These are phyloP conservation scores for Nipponia nippon DNA, from an alignment of 2,113 vertebrate genomes.

Conservation along the genomic window DNA sequence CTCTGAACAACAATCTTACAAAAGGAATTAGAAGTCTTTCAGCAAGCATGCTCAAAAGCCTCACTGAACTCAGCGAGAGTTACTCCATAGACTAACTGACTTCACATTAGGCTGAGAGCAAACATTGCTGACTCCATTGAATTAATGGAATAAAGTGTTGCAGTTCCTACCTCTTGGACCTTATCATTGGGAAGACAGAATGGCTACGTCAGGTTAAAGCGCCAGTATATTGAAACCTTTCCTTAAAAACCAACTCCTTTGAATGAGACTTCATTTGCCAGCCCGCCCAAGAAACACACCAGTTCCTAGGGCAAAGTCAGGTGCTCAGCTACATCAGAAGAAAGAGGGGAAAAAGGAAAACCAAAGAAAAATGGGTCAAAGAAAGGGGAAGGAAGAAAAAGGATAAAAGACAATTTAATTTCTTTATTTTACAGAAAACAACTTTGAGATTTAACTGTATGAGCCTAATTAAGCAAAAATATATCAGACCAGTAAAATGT, in stretches of 20 bases:
- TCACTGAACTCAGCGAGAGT: not conserved
- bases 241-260: slow-evolving; percentile 74
- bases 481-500: not conserved
- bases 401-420: not conserved
- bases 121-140: not conserved
- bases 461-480: not conserved
- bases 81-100: not conserved
- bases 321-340: slow-evolving; percentile 65
- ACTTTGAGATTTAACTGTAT: not conserved
- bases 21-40: not conserved
- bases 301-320: slow-evolving; percentile 68
- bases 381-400: not conserved
- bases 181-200: slow-evolving; percentile 47
- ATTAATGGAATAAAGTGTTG: not conserved
- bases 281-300: slow-evolving; percentile 76
- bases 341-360: not conserved
- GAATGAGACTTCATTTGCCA: slow-evolving; percentile 64
- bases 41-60: not conserved
- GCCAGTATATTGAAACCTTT: slow-evolving; percentile 6
- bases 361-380: not conserved
- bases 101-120: not conserved
- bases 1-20: not conserved
- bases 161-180: slow-evolving; percentile 73
- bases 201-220: slow-evolving; percentile 68
- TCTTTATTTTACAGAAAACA: not conserved